phyloP scores from a whole-genome alignment of 2,113 vertebrate genomes.

The Plotosus lineatus region DNA sequence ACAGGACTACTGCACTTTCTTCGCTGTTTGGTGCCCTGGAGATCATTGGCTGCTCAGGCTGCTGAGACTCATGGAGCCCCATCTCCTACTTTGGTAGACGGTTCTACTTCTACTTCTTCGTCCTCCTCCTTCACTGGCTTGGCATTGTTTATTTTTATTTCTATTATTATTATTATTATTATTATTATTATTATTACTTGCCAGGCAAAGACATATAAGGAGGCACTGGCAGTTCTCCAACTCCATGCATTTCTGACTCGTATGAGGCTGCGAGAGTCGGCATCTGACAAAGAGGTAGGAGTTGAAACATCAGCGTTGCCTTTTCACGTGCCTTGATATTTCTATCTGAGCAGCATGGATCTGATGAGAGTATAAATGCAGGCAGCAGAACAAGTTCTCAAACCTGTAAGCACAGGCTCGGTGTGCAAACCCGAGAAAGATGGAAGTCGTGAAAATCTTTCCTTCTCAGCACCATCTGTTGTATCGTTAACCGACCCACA shows the following conservation, averaged over 20 bases:
- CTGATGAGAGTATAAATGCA: not conserved
- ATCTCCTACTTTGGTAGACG: slow-evolving; percentile 43
- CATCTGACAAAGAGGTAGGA: slow-evolving; percentile 64
- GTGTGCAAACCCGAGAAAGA: not conserved
- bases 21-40: slow-evolving; percentile 25
- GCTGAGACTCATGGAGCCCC: slow-evolving; percentile 52
- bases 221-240: slow-evolving; percentile 45
- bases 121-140: slow-evolving; percentile 21
- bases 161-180: no score
- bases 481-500: slow-evolving; percentile 32
- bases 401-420: not conserved
- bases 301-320: not conserved
- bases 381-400: not conserved
- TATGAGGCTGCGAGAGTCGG: slow-evolving; percentile 57
- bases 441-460: slow-evolving; percentile 7
- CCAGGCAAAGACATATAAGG: slow-evolving; percentile 42
- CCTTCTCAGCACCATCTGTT: slow-evolving; percentile 32
- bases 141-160: not conserved
- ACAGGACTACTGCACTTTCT: slow-evolving; percentile 50
- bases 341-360: not conserved
- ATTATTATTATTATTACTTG: no score
- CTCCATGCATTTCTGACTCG: slow-evolving; percentile 62
- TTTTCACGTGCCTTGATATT: slow-evolving; percentile 6
- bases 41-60: slow-evolving; percentile 40
- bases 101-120: slow-evolving; percentile 4